Percentiles rank a stretch among this genome's conserved stretches.
Evolutionary conservation across 2,888 invertebrate species (phyloP).

Genomic region (Trichogramma dendrolimi): DNA sequence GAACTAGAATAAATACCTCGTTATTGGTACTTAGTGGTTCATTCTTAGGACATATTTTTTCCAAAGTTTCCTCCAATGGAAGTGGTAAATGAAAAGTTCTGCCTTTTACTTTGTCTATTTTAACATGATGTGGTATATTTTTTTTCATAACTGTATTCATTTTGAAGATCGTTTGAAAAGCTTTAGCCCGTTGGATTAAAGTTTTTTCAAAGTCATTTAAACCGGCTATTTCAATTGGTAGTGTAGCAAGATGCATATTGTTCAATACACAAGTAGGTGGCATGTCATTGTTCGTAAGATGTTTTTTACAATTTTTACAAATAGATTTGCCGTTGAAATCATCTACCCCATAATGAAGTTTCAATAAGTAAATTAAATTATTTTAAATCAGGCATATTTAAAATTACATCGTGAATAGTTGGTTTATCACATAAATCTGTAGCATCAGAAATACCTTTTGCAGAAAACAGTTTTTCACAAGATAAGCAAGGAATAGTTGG

Average conservation of each 20-base stretch:
- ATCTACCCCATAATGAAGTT: slow-evolving; percentile 7
- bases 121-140: slow-evolving; percentile 34
- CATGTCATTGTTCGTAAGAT: slow-evolving; percentile 30
- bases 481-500: neutral
- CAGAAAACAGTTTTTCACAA: slow-evolving; percentile 2
- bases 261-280: slow-evolving; percentile 37
- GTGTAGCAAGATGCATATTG: slow-evolving; percentile 25
- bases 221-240: slow-evolving; percentile 27
- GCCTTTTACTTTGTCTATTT: slow-evolving; percentile 32
- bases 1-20: slow-evolving; percentile 40
- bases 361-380: slow-evolving; percentile 11
- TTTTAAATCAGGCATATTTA: neutral
- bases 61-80: slow-evolving; percentile 40
- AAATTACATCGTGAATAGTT: no score
- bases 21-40: slow-evolving; percentile 36
- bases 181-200: slow-evolving; percentile 41
- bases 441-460: neutral
- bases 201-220: slow-evolving; percentile 35
- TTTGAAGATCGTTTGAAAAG: slow-evolving; percentile 41
- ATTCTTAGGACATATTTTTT: slow-evolving; percentile 38
- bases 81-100: slow-evolving; percentile 42
- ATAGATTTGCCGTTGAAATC: slow-evolving; percentile 12
- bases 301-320: slow-evolving; percentile 25
- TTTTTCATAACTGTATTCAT: slow-evolving; percentile 41
- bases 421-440: no score